Evolutionary conservation across 2,888 invertebrate genomes (phyloP).

Genomic region (Agriopis marginaria): DNA sequence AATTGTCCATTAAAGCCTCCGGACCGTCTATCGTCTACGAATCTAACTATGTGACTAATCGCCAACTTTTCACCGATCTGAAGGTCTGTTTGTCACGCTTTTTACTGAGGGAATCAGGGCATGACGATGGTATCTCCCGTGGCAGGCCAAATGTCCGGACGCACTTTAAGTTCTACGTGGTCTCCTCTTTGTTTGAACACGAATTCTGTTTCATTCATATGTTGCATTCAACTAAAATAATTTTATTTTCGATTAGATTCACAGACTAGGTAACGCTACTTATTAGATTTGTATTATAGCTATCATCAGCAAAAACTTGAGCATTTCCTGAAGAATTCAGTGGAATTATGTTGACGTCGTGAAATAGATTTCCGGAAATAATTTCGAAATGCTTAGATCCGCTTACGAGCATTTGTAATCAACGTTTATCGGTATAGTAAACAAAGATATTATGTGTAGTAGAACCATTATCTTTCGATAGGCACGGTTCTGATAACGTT

Average conservation of each 20-base stretch:
- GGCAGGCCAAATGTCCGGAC: slow-evolving; percentile 58
- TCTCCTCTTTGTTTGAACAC: background rate
- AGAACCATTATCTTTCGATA: slow-evolving; percentile 33
- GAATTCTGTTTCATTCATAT: background rate
- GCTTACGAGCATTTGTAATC: slow-evolving; percentile 25
- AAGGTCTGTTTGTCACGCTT: slow-evolving; percentile 74
- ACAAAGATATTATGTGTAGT: slow-evolving; percentile 36
- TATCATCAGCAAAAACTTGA: slow-evolving; percentile 1
- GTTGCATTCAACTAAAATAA: no score
- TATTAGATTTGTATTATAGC: background rate
- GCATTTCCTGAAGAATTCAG: background rate
- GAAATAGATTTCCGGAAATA: slow-evolving; percentile 20
- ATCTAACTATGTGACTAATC: slow-evolving; percentile 25
- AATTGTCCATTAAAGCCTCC: background rate
- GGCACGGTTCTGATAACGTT: slow-evolving; percentile 44
- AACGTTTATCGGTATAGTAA: slow-evolving; percentile 33
- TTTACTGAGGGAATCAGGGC: slow-evolving; percentile 76
- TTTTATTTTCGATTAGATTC: background rate
- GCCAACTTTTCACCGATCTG: slow-evolving; percentile 51
- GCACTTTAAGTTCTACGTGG: slow-evolving; percentile 15
- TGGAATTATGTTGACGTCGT: background rate
- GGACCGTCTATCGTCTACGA: background rate
- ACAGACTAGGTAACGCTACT: no score
- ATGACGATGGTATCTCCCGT: slow-evolving; percentile 71
- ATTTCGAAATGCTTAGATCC: slow-evolving; percentile 31